Base-by-base conservation (phyloP, 1,140 invertebrate genomes). In the Hetaerina americana region DNA sequence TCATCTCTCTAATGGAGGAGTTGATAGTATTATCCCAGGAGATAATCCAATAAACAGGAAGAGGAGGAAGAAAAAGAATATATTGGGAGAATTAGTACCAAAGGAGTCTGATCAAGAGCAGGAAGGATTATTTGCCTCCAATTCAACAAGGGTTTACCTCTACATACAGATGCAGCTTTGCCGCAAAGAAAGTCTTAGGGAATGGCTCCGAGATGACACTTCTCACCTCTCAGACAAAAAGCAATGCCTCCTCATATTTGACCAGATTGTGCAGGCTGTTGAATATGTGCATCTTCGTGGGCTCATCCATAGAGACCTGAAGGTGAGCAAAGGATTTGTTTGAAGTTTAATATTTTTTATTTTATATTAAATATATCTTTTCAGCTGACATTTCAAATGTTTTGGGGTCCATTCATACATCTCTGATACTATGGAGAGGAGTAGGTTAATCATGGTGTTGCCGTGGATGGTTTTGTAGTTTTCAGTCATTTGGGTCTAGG, bases 151-250 rank as follows among this genome's bases (percentile, higher is more conserved):
- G 85, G 83, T 91, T 78, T 96, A 92, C 80, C 84, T 98, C 0
- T 98, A 96, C 77, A 98, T 98, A 78, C 95, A 98, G 81, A 98
- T 98, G 96, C 95, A 99, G 81, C 79, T 99, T 66, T 99, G 96
- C 78, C 87, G 88, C 68, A 89, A 90, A 76, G 89, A 95, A 72
- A 97, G 92, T 75, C 82, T 99, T 6, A 89, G 91, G 76, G 95
- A 97, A 74, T 99, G 96, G 96, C 80, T 99, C 3, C 81, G 83
- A 49, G 70, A 31, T 76, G 81, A 82, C 15, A 81, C 84, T 75
- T 82, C 81, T 40, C 74, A 69, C 26, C 40, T 77, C 5, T 76
- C 87, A 69, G 77, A 88, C 77, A 76, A 80, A 40, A 74, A 71
- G 0, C 77, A 85, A 76, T 84, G 92, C 25, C 82, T 92, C 26